These are phyloP conservation scores for Sanderia malayensis DNA, from an alignment of 30 jellyfish, hydroid and myxozoan genomes.

Conservation along the genomic window DNA sequence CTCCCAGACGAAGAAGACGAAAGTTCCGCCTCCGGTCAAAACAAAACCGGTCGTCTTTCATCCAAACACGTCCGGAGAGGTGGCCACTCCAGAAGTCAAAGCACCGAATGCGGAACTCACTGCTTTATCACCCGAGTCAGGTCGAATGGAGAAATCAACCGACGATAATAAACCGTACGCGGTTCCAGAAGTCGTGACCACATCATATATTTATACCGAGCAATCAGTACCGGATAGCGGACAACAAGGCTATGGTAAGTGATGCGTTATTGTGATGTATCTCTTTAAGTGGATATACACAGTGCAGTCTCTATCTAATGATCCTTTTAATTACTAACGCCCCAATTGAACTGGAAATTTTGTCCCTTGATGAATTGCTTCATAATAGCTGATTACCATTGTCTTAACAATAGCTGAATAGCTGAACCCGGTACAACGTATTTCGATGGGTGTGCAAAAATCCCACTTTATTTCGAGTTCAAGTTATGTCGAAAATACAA, in stretches of 20 bases:
- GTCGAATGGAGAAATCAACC: no score
- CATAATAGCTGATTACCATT: no score
- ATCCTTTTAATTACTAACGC: no score
- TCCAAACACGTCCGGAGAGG: slow-evolving; percentile 29
- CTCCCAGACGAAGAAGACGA: slow-evolving; percentile 41
- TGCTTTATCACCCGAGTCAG: neutral
- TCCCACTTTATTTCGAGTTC: no score
- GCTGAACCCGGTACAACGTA: no score
- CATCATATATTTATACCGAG: slow-evolving; percentile 31
- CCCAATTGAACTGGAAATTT: no score
- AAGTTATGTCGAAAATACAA: no score
- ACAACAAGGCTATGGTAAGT: slow-evolving; percentile 23
- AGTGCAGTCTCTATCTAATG: no score
- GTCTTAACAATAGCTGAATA: no score
- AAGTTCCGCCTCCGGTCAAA: slow-evolving; percentile 59
- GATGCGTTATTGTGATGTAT: neutral
- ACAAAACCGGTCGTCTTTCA: slow-evolving; percentile 60
- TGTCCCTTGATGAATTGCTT: no score
- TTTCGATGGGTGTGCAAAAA: no score
- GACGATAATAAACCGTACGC: slow-evolving; percentile 19
- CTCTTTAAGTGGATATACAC: no score
- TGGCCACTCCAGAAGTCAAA: slow-evolving; percentile 14
- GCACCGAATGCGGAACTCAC: slow-evolving; percentile 17
- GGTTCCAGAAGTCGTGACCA: slow-evolving; percentile 50
- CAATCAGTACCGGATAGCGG: slow-evolving; percentile 7